Evolutionary conservation across 1,140 invertebrate genomes (phyloP).

Genomic region (Plodia interpunctella): DNA sequence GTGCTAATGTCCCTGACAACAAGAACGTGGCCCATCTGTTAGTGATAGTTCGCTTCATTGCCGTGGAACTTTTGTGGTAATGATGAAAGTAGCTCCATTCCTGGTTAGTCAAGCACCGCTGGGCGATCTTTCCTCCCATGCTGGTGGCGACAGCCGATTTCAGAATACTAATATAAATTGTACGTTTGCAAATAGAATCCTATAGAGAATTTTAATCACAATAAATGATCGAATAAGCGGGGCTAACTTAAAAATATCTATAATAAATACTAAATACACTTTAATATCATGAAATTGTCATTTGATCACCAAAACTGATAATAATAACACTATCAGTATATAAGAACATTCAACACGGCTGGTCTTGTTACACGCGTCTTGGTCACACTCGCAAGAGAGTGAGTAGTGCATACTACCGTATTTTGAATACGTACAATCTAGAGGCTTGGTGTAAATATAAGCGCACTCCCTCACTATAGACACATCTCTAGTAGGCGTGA

Average conservation of each 20-base stretch:
- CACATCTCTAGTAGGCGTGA: conserved; percentile 39
- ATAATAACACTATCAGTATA: not conserved
- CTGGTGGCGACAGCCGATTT: no score
- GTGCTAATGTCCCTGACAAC: no score
- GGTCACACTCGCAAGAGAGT: conserved; percentile 50
- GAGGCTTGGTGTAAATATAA: conserved; percentile 36
- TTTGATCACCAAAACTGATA: not conserved
- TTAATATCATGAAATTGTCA: not conserved
- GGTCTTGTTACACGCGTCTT: conserved; percentile 61
- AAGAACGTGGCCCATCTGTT: no score
- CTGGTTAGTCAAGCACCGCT: no score
- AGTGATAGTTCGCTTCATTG: no score
- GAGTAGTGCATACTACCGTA: conserved; percentile 55
- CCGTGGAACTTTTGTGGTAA: no score
- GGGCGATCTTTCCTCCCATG: no score
- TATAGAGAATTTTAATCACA: not conserved
- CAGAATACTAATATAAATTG: not conserved
- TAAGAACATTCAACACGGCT: conserved; percentile 15
- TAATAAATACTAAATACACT: not conserved
- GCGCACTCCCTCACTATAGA: conserved; percentile 52
- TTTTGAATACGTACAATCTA: conserved; percentile 42
- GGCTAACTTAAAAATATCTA: not conserved
- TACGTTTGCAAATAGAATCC: not conserved
- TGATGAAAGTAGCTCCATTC: no score
- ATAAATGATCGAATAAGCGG: conserved; percentile 6